Evolutionary conservation across 2,113 vertebrate genomes (phyloP), one percentile per base, ranked within the genome.

Genomic region (Ascaphus truei): DNA sequence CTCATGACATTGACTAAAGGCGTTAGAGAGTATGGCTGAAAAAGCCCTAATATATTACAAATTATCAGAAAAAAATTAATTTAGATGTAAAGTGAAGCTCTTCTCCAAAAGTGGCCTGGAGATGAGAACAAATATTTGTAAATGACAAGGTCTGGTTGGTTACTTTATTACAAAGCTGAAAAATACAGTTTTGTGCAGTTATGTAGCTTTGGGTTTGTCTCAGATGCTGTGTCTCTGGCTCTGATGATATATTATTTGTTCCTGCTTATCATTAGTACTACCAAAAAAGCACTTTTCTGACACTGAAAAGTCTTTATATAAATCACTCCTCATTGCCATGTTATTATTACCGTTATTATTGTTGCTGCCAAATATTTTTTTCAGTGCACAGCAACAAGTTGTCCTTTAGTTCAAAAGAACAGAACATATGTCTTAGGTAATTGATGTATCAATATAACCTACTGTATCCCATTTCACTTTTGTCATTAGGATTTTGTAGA

Each of bases 351-450:
- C n/a, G n/a, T n/a, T n/a, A n/a, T n/a, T n/a, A n/a, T n/a, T n/a
- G n/a, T n/a, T n/a, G n/a, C 20, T 68, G 65, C 53, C 65, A 68
- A 59, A 33, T 48, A 22, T 29, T 68, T 58, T 57, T 50, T 59
- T 68, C 43, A 37, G 41, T 22, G 31, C 4, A 48, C 60, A 23
- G 60, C 51, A 68, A 58, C 65, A 37, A 50, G 29, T 36, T 68
- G 65, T 68, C 48, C 30, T 47, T 59, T 36, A 50, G 41, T 59
- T 33, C 3, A 36, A 59, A 31, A 57, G 55, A 23, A 68, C 43
- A 50, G 23, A 25, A 37, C n/a, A n/a, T n/a, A n/a, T 59, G 30
- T 68, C 43, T 6, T 45, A 7, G 20, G 41, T 18, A 45, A 45
- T 45, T 41, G n/a, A 15, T n/a, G n/a, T n/a, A n/a, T 15, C 13